Evolutionary conservation across 2,113 vertebrate genomes (phyloP).

Genomic region (Corvus moneduloides): DNA sequence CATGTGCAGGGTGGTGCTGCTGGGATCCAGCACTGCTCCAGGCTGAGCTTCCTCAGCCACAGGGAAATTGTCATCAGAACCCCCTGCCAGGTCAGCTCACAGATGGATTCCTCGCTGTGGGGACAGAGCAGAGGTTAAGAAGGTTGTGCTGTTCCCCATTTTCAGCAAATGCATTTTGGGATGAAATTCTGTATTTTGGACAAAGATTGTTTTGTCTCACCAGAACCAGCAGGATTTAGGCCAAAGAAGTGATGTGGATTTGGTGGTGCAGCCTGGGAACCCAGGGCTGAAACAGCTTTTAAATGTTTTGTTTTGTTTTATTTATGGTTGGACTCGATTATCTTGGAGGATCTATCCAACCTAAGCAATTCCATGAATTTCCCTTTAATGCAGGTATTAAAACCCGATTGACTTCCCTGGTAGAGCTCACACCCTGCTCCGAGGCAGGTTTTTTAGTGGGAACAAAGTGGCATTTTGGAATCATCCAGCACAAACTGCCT

Average conservation of each 20-base stretch:
- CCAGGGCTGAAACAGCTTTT: background rate
- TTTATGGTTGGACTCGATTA: background rate
- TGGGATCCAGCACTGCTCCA: background rate
- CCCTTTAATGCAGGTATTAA: background rate
- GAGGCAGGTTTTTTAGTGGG: background rate
- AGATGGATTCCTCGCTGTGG: background rate
- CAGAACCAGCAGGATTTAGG: background rate
- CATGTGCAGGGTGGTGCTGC: rapidly evolving
- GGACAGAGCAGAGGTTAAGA: background rate
- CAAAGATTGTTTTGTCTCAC: background rate
- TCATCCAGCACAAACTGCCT: background rate
- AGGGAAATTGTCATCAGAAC: background rate
- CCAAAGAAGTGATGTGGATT: background rate
- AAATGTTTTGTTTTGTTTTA: background rate
- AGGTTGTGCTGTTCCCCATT: background rate
- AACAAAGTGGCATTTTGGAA: background rate
- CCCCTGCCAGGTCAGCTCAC: background rate
- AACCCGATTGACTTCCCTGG: rapidly evolving
- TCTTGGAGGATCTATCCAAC: background rate
- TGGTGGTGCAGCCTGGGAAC: background rate
- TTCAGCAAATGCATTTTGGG: background rate
- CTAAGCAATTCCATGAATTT: background rate
- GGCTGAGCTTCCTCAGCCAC: background rate
- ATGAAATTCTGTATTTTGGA: background rate
- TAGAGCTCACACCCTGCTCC: rapidly evolving